phyloP scores from a whole-genome alignment of 37 sponge, comb jelly and placozoan species.

The Agelas oroides region DNA sequence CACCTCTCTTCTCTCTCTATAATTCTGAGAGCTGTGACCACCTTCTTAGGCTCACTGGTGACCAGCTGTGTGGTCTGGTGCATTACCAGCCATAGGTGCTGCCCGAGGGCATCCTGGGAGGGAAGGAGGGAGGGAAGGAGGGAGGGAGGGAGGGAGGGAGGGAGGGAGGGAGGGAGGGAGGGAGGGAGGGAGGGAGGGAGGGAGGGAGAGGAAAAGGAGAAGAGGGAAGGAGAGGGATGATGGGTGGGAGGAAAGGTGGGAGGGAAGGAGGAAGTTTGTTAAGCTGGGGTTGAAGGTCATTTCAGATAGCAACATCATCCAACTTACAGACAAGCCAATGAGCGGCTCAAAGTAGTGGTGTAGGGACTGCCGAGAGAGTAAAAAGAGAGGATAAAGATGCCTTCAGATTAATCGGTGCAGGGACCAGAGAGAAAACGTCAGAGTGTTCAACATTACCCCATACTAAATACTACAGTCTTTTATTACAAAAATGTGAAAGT shows the following conservation, averaged over 20 bases:
- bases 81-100: slow-evolving; percentile 72
- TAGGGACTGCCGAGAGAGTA: slow-evolving; percentile 48
- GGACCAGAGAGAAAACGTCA: too few species aligned
- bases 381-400: neutral
- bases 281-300: neutral
- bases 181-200: neutral
- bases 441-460: too few species aligned
- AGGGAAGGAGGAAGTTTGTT: neutral
- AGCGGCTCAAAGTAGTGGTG: slow-evolving; percentile 86
- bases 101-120: slow-evolving; percentile 57
- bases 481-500: too few species aligned
- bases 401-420: too few species aligned
- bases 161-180: neutral
- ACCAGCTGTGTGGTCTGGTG: slow-evolving; percentile 28
- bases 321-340: slow-evolving; percentile 67
- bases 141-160: neutral
- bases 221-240: neutral
- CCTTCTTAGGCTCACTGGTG: slow-evolving; percentile 42
- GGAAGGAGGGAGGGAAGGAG: neutral
- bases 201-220: neutral
- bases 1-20: slow-evolving; percentile 91
- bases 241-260: neutral
- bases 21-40: slow-evolving; percentile 90
- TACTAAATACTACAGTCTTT: too few species aligned
- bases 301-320: neutral